Base-by-base conservation (phyloP, 1,140 invertebrate genomes). In the Microplitis mediator region DNA sequence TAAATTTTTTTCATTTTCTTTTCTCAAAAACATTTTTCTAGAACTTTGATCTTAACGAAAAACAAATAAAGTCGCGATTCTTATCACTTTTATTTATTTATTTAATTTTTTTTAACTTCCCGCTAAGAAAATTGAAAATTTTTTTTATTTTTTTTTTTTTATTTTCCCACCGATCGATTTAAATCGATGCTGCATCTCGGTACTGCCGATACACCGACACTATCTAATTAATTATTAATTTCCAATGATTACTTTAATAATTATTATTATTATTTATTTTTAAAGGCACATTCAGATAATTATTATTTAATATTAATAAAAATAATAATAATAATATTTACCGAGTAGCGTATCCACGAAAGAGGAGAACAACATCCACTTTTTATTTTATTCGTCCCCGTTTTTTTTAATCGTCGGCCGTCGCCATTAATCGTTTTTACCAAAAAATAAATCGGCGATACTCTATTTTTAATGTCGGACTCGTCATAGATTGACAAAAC, bases 201-300 rank as follows among this genome's bases (percentile, higher is more conserved):
- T 61, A 14, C 36, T 61, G 35, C 54, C 68, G 68, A 60, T 62
- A 60, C 39, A 71, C 76, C 77, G 74, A 70, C 72, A 75, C 64
- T 51, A 52, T 72, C 73, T 77, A 77, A 74, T 75, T 23, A 71
- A 75, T 77, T 74, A 71, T 72, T 75, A 67, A 56, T 74, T 56
- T 32, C 74, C 35, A 61, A 78, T 77, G 78, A 64, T 71, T 60
- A 71, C 78, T 70, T 13, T 31, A 78, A 2, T 9, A 45, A 45
- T 45, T 45, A 45, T 11, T 45, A 32, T 62, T 23, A 35, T 16
- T 34, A 34, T 51, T 32, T 62, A 39, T 50, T 4, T 35, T 39
- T 45, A 52, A 70, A 70, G 68, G 68, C 68, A 70, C 68, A 62
- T 67, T 69, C 39, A n/a, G 36, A 70, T 60, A 60, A 69, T 60